phyloP scores from a whole-genome alignment of 1,140 invertebrate genomes.

The Drosophila pallidifrons region DNA sequence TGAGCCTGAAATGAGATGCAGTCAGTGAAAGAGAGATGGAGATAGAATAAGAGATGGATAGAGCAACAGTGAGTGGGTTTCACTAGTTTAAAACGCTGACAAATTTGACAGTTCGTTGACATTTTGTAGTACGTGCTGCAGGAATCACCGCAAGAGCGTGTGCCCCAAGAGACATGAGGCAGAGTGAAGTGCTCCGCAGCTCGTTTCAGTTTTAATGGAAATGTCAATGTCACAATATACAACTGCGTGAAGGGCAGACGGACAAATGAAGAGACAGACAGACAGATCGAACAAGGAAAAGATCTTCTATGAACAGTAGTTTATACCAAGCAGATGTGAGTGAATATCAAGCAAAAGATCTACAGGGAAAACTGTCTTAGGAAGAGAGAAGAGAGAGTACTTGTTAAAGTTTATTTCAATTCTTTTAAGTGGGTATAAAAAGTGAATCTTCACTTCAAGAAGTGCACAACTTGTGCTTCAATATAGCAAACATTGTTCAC shows the following conservation, averaged over 20 bases:
- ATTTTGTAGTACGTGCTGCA: slow-evolving; percentile 51
- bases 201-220: slow-evolving; percentile 54
- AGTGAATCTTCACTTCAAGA: background rate
- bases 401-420: no score
- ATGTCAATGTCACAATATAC: slow-evolving; percentile 64
- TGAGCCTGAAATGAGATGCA: slow-evolving; percentile 53
- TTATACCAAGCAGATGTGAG: slow-evolving; percentile 5
- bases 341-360: background rate
- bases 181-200: slow-evolving; percentile 4
- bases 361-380: no score
- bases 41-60: background rate
- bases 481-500: background rate
- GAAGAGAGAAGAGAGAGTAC: no score
- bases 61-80: background rate
- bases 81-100: slow-evolving; percentile 44
- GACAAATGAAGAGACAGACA: background rate
- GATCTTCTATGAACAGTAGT: background rate
- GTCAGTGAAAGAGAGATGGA: slow-evolving; percentile 4
- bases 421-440: no score
- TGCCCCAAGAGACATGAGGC: background rate
- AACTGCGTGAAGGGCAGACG: slow-evolving; percentile 29
- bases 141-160: background rate
- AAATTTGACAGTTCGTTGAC: slow-evolving; percentile 78
- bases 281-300: slow-evolving; percentile 5
- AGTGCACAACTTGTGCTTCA: background rate